Evolutionary conservation across 2,888 invertebrate genomes (phyloP), one percentile per base, ranked within the genome.

Genomic region (Clivina fossor): DNA sequence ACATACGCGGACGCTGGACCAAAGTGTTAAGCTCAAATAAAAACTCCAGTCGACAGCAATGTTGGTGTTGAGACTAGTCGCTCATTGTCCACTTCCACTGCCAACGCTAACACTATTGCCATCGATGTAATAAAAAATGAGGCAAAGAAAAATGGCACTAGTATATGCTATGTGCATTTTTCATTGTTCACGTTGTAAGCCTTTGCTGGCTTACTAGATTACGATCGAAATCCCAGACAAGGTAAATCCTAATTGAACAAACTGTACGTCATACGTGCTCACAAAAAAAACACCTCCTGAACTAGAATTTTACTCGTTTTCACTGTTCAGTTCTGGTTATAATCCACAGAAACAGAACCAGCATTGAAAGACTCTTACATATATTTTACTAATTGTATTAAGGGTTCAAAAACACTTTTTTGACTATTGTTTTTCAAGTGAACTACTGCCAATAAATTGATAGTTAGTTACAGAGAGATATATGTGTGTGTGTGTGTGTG

Each of bases 21-120:
- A 15, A 50, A 50, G 50, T 50, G 50, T 50, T 50, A 50, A 50
- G 50, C 50, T 30, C 41, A 32, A 32, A 40, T 32, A 50, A 50
- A 50, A 50, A 50, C 50, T 35, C 32, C n/a, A 18, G 46, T 20
- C 30, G 7, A n/a, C 32, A 15, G 18, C 9, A 38, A 16, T 38
- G 15, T 38, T n/a, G 15, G n/a, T 15, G 38, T 18, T 16, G n/a
- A 18, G 46, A 16, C 15, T n/a, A 13, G 22, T 11, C 33, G 33
- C 16, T 13, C 16, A 16, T 16, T 33, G 33, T 11, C 13, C 32
- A 13, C 9, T n/a, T 7, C 19, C 33, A 35, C 11, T 22, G 4
- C 46, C 32, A 46, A 16, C 16, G 13, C 9, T 16, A 38, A 30
- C 28, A 19, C 46, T 46, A 30, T 46, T 38, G 38, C 30, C 28